phyloP scores from a whole-genome alignment of 2,113 vertebrate species.

The Vulpes vulpes region DNA sequence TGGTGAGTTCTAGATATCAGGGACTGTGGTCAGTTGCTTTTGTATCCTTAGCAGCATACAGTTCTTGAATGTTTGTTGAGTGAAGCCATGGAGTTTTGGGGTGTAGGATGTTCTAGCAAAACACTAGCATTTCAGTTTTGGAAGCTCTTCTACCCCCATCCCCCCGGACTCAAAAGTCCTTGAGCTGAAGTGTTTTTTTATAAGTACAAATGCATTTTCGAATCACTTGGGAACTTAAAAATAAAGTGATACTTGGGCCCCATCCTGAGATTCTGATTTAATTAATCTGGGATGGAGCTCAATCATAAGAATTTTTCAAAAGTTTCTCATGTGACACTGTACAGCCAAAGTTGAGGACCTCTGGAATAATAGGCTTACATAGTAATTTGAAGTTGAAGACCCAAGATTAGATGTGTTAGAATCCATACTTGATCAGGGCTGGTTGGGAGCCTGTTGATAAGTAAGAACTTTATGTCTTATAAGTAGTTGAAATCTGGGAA shows the following conservation, averaged over 20 bases:
- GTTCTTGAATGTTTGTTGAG: not conserved
- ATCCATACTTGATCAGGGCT: not conserved
- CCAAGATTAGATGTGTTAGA: not conserved
- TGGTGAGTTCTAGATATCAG: not conserved
- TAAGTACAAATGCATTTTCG: constrained; percentile 38
- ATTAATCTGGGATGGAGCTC: not conserved
- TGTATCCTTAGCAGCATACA: not conserved
- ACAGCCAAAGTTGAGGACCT: not conserved
- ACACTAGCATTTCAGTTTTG: not conserved
- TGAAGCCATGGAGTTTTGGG: not conserved
- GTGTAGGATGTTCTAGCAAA: not conserved
- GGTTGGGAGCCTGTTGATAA: not conserved
- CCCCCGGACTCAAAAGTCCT: not conserved
- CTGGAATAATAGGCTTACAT: not conserved
- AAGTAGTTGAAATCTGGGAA: not conserved
- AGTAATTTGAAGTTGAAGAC: not conserved
- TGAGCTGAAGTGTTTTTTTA: not conserved
- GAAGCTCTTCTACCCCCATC: not conserved
- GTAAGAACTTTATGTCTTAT: not conserved
- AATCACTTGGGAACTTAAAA: constrained; percentile 20
- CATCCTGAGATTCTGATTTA: not conserved
- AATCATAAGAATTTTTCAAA: not conserved
- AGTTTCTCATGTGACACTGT: not conserved
- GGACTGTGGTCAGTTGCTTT: not conserved
- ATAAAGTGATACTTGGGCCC: not conserved